Conservation (phyloP, 1,140 invertebrate species). For the Drosophila repletoides region DNA sequence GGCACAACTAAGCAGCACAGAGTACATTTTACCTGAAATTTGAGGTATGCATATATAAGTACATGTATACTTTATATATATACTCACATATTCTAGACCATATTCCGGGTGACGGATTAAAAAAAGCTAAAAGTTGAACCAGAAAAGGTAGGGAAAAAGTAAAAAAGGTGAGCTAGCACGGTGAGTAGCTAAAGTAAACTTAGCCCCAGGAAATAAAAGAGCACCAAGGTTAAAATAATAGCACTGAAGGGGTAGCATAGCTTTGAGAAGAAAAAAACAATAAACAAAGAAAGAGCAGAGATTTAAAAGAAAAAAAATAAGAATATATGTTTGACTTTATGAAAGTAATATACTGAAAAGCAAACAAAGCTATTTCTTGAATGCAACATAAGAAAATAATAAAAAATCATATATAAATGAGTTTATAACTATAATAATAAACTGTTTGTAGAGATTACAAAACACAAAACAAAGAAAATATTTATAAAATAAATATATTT, state of each 20-base stretch:
- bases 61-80: conserved; percentile 7
- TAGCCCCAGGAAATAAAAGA: conserved; percentile 1
- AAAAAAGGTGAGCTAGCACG: conserved; percentile 4
- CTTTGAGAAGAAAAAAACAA: background rate
- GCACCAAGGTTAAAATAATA: conserved; percentile 18
- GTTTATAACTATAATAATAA: background rate
- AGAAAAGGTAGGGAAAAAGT: background rate
- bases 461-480: too few species aligned
- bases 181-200: conserved; percentile 2
- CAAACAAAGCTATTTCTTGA: background rate
- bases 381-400: background rate
- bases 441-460: too few species aligned
- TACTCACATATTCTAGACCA: background rate
- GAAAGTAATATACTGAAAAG: background rate
- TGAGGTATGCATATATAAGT: background rate
- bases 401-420: background rate
- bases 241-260: background rate
- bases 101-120: conserved; percentile 45
- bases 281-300: background rate
- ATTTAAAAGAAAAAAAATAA: background rate
- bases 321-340: background rate
- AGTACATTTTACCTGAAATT: background rate
- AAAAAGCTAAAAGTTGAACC: conserved; percentile 41
- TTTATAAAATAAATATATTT: too few species aligned
- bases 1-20: background rate